phyloP scores from a whole-genome alignment of 1,140 invertebrate species.

The Lethocerus indicus region DNA sequence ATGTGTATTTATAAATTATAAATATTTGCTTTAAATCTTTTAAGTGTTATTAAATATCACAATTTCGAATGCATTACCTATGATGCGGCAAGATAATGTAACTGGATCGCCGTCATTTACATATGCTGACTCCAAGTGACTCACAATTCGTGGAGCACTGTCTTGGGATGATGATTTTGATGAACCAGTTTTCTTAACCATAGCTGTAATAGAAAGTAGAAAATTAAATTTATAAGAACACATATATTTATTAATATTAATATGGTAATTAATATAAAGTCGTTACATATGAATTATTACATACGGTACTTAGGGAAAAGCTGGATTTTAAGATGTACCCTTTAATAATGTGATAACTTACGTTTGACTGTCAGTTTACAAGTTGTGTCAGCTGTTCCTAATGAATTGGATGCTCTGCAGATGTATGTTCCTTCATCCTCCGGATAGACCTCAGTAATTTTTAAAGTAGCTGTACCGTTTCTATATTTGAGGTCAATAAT shows the following conservation, averaged over 20 bases:
- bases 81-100: conserved; percentile 67
- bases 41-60: background rate
- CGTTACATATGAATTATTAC: background rate
- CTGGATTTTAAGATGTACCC: no score
- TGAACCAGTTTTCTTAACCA: conserved; percentile 28
- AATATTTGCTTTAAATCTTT: background rate
- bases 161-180: conserved; percentile 31
- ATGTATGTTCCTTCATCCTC: conserved; percentile 82
- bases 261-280: background rate
- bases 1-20: background rate
- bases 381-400: conserved; percentile 63
- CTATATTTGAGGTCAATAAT: conserved; percentile 83
- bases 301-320: background rate
- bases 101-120: conserved; percentile 78
- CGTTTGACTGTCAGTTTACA: conserved; percentile 69
- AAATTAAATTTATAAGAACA: background rate
- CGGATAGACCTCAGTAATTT: conserved; percentile 81
- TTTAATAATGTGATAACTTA: conserved; percentile 32
- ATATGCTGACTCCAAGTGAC: conserved; percentile 58
- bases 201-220: conserved; percentile 31
- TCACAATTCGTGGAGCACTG: conserved; percentile 65
- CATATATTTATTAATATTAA: background rate
- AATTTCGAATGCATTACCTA: conserved; percentile 29
- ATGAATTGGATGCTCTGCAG: conserved; percentile 79
- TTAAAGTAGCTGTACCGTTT: conserved; percentile 64